Conservation (phyloP, 2,797 vertebrate genomes). For the Lepus oiostolus region DNA sequence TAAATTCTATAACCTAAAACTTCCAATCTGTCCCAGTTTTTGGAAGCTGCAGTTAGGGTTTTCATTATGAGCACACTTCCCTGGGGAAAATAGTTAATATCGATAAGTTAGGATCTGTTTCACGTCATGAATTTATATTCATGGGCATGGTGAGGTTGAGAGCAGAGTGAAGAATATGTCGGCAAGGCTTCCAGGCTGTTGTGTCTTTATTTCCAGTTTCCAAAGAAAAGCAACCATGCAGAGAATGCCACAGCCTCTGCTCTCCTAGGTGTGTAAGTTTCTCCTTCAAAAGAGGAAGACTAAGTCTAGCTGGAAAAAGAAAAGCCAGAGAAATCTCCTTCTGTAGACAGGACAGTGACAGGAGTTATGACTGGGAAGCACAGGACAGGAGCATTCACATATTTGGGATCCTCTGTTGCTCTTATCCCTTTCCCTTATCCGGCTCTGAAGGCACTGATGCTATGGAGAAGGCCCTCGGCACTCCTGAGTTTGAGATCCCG, state of each 20-base stretch:
- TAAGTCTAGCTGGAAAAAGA: constrained; percentile 22
- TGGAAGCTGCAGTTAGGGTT: neutral
- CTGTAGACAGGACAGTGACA: neutral
- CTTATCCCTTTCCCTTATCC: neutral
- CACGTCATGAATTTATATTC: neutral
- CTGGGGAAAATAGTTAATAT: neutral
- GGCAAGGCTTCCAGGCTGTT: neutral
- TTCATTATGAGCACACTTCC: constrained; percentile 10
- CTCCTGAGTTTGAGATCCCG: neutral
- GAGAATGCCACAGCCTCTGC: neutral
- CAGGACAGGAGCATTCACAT: neutral
- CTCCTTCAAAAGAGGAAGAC: constrained; percentile 20
- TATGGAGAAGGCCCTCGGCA: neutral
- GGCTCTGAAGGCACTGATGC: neutral
- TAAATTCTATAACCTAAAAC: neutral
- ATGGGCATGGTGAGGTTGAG: neutral
- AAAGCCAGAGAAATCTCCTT: neutral
- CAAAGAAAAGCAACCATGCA: neutral
- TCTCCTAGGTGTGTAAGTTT: neutral
- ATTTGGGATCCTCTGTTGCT: neutral
- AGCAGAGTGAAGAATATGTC: neutral
- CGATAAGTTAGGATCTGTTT: constrained; percentile 17
- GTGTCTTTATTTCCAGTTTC: neutral
- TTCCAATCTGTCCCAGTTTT: constrained; percentile 38
- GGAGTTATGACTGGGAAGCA: neutral